A percentile compares a stretch with the other conserved stretches of the same genome.
phyloP scores from a whole-genome alignment of 1,140 invertebrate genomes.

The Macrocentrus cingulum region DNA sequence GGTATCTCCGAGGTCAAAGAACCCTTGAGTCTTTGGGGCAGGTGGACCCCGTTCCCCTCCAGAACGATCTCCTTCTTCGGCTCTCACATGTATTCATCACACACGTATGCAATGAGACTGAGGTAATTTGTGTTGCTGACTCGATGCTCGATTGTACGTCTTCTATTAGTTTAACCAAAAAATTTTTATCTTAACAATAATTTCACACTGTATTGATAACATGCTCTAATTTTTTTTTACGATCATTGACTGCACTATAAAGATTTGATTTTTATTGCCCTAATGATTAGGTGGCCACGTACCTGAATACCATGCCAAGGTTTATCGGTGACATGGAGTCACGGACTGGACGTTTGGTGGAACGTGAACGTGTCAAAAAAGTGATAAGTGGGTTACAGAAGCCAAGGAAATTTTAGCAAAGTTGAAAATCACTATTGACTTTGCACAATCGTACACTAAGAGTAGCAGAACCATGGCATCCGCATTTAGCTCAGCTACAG shows the following conservation, averaged over 20 bases:
- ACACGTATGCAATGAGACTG: slow-evolving; percentile 2
- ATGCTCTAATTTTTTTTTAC: too few relatives aligned
- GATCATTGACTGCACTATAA: not conserved
- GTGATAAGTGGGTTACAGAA: not conserved
- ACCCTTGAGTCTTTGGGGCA: slow-evolving; percentile 17
- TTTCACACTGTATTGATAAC: not conserved
- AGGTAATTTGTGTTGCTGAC: slow-evolving; percentile 10
- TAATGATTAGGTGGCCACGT: not conserved
- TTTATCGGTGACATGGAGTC: slow-evolving; percentile 9
- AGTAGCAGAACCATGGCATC: slow-evolving; percentile 54
- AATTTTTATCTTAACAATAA: not conserved
- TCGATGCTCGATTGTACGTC: not conserved
- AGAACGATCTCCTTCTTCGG: slow-evolving; percentile 6
- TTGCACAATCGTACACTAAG: not conserved
- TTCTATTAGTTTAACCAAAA: not conserved
- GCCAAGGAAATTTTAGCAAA: not conserved
- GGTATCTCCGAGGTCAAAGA: slow-evolving; percentile 9
- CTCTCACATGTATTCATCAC: not conserved
- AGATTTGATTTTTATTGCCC: not conserved
- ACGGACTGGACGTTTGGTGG: not conserved
- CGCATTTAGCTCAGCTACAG: slow-evolving; percentile 63
- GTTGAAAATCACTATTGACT: not conserved
- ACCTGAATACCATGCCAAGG: not conserved
- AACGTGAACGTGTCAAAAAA: slow-evolving; percentile 4
- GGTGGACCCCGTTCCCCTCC: slow-evolving; percentile 10